A percentile compares a stretch with the other conserved stretches of the same genome.
Evolutionary conservation across 2,888 invertebrate species (phyloP).

Genomic region (Chrysolina haemoptera): DNA sequence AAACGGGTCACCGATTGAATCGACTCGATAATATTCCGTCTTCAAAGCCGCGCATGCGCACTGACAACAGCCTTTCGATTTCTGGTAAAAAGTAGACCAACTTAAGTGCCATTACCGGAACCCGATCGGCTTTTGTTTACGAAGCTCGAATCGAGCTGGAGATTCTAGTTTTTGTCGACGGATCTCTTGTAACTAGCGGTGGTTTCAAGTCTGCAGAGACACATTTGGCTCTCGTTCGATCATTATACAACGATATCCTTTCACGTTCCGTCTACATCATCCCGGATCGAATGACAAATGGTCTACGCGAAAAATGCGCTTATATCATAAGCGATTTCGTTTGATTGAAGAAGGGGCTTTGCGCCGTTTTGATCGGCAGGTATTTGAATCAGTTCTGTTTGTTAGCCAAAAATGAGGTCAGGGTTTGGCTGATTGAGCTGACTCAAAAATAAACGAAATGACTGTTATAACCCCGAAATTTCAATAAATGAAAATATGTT

Average conservation of each 20-base stretch:
- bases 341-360: neutral
- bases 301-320: constrained; percentile 29
- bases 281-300: constrained; percentile 37
- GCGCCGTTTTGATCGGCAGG: neutral
- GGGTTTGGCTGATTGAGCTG: too few species aligned
- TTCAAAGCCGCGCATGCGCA: constrained; percentile 10
- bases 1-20: neutral
- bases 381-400: too few species aligned
- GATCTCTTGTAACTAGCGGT: constrained; percentile 54
- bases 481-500: too few species aligned
- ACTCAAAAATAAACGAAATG: too few species aligned
- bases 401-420: too few species aligned
- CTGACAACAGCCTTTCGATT: constrained; percentile 31
- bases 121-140: constrained; percentile 59
- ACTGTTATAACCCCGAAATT: too few species aligned
- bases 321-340: constrained; percentile 18
- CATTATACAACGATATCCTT: constrained; percentile 47
- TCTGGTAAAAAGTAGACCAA: constrained; percentile 62
- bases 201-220: constrained; percentile 45
- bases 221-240: constrained; percentile 46
- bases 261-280: constrained; percentile 48
- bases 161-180: constrained; percentile 63
- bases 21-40: neutral
- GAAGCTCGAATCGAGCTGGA: constrained; percentile 51
- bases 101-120: constrained; percentile 63